Percentiles rank a stretch among this genome's conserved stretches.
Evolutionary conservation across 2,113 vertebrate species (phyloP).

Genomic region (Daphoenositta chrysoptera): DNA sequence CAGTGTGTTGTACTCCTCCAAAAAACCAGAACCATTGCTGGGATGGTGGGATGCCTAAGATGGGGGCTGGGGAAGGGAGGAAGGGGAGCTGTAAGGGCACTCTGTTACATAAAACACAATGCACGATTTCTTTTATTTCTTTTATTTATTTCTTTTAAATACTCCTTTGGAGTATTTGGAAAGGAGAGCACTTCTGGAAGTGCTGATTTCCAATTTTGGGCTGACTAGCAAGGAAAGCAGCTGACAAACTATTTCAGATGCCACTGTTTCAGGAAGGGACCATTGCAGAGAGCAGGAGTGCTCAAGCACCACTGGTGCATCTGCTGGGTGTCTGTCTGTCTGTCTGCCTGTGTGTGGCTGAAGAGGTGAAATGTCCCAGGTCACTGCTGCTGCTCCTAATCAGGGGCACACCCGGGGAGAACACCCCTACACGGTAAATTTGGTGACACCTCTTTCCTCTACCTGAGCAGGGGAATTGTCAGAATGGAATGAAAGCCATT

Average conservation of each 20-base stretch:
- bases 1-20: neutral
- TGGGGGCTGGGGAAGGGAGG: neutral
- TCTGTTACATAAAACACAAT: neutral
- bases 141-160: too few relatives aligned
- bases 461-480: neutral
- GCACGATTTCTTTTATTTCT: neutral
- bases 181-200: neutral
- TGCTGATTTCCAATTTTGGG: neutral
- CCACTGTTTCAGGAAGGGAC: neutral
- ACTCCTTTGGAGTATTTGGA: neutral
- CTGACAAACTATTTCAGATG: rapidly evolving
- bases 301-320: rapidly evolving
- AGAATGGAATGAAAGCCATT: neutral
- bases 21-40: neutral
- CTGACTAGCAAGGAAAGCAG: neutral
- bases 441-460: neutral
- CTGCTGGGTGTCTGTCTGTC: neutral
- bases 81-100: neutral
- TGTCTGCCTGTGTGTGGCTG: neutral
- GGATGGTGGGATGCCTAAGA: neutral
- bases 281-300: neutral
- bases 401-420: neutral
- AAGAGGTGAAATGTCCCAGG: neutral
- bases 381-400: neutral
- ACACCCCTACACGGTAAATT: neutral